These are phyloP conservation scores for Amphiprion ocellaris DNA, from an alignment of 2,113 vertebrate species.

Conservation along the genomic window DNA sequence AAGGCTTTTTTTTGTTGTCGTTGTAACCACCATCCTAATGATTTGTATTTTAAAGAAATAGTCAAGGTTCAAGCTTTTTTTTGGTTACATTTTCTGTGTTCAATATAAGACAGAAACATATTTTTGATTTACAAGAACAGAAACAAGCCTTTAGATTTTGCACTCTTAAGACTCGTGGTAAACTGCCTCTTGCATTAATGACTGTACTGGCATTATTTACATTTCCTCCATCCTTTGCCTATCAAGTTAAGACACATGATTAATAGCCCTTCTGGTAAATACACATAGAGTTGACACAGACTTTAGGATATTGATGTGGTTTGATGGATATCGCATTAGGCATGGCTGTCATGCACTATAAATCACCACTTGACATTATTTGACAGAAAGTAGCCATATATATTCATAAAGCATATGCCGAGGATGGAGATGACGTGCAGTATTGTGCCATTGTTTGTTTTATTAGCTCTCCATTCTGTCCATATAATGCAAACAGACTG, in stretches of 20 bases:
- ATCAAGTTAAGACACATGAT: conserved; percentile 55
- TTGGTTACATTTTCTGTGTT: neutral
- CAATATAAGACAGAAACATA: neutral
- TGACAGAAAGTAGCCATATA: conserved; percentile 64
- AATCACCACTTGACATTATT: conserved; percentile 65
- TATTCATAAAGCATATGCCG: conserved; percentile 56
- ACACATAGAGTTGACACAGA: conserved; percentile 49
- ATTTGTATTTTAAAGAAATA: conserved; percentile 17
- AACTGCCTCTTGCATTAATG: conserved; percentile 34
- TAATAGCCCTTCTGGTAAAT: conserved; percentile 44
- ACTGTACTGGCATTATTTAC: conserved; percentile 51
- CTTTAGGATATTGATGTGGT: conserved; percentile 62
- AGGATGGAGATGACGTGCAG: conserved; percentile 12
- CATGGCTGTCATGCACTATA: conserved; percentile 62
- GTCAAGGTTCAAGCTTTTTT: neutral
- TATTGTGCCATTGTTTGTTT: conserved; percentile 25
- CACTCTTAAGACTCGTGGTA: neutral
- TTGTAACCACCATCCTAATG: conserved; percentile 17
- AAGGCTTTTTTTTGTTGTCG: conserved; percentile 54
- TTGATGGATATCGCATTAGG: conserved; percentile 76
- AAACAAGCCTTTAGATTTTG: conserved; percentile 1
- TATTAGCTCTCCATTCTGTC: conserved; percentile 14
- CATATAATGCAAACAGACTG: conserved; percentile 4
- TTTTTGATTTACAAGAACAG: neutral
- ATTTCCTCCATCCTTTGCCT: conserved; percentile 27